phyloP scores from a whole-genome alignment of 1,140 invertebrate species.

The Probaryconus sp. region DNA sequence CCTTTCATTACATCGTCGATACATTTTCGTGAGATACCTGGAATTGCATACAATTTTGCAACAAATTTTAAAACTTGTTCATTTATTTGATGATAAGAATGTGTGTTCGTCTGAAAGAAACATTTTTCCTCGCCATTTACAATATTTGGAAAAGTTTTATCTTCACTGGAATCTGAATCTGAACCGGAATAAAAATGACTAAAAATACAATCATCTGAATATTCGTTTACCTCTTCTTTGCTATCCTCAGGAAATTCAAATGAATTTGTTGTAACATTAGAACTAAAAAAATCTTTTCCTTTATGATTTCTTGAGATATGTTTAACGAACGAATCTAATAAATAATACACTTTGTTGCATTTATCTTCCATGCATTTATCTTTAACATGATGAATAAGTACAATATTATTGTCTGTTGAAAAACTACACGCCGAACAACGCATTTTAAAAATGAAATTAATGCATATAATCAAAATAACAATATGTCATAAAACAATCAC shows the following conservation, averaged over 20 bases:
- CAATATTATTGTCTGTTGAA: neutral
- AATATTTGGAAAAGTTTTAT: too few species aligned
- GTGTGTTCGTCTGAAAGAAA: too few species aligned
- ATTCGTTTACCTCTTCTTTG: neutral
- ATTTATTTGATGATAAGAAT: too few species aligned
- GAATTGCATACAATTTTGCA: neutral
- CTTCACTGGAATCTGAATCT: neutral
- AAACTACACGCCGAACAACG: neutral
- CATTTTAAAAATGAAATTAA: neutral
- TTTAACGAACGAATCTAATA: neutral
- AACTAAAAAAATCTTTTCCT: too few species aligned
- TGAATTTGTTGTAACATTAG: too few species aligned
- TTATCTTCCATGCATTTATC: neutral
- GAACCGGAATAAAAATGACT: neutral
- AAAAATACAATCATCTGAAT: neutral
- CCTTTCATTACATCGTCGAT: too few species aligned
- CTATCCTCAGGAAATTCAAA: too few species aligned
- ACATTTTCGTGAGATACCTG: neutral
- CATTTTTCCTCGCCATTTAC: too few species aligned
- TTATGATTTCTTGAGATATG: neutral
- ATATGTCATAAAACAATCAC: too few species aligned
- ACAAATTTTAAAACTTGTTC: neutral
- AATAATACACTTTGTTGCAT: neutral
- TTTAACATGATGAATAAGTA: neutral
- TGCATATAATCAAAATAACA: neutral